These are phyloP conservation scores for Teleogryllus oceanicus DNA, from an alignment of 2,888 invertebrate genomes.

Conservation along the genomic window DNA sequence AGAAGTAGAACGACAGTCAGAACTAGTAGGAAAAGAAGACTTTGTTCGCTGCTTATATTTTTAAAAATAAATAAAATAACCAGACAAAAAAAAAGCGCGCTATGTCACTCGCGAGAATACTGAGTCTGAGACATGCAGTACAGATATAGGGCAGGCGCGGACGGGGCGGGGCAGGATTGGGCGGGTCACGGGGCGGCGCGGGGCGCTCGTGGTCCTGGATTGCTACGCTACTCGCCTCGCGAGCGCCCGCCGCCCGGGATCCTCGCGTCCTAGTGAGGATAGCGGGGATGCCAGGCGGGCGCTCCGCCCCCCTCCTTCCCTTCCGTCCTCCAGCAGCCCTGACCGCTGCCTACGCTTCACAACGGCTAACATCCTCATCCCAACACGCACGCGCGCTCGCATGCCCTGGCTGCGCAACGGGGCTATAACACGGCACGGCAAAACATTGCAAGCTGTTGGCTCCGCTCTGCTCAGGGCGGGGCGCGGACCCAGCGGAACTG, in stretches of 20 bases:
- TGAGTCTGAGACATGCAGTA: conserved; percentile 18
- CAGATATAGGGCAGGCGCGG: not conserved
- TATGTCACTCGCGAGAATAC: not conserved
- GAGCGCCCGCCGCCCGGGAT: not conserved
- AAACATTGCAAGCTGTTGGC: too few species aligned
- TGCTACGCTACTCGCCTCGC: not conserved
- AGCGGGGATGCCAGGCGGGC: not conserved
- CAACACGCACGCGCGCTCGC: not conserved
- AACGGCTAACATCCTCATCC: conserved; percentile 3
- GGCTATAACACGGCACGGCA: too few species aligned
- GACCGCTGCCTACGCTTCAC: conserved; percentile 18
- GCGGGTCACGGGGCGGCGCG: not conserved
- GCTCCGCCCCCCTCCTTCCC: not conserved
- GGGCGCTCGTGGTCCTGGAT: not conserved
- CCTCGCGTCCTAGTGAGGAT: too few species aligned
- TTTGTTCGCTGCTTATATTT: conserved; percentile 9
- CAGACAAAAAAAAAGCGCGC: conserved; percentile 7
- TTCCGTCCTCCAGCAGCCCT: not conserved
- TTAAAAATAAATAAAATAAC: conserved; percentile 10
- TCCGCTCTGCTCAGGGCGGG: too few species aligned
- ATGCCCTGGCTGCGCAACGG: not conserved
- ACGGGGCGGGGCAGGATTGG: not conserved
- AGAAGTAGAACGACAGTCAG: not conserved
- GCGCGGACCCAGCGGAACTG: too few species aligned
- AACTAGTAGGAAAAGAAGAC: not conserved